A percentile compares a stretch with the other conserved stretches of the same genome.
phyloP scores from a whole-genome alignment of 2,888 invertebrate genomes.

The Sepioteuthis lessoniana region DNA sequence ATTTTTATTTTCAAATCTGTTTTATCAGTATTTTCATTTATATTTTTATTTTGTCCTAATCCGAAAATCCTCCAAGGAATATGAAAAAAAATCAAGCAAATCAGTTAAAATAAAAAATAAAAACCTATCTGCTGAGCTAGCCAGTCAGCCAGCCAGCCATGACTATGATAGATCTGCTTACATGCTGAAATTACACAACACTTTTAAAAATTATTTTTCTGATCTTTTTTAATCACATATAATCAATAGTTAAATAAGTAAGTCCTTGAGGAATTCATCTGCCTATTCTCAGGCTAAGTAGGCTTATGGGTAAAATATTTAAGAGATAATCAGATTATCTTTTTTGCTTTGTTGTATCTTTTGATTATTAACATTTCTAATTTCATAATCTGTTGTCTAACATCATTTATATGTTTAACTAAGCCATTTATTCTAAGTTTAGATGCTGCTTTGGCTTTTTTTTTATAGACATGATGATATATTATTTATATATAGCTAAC shows the following conservation, averaged over 20 bases:
- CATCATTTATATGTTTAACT: neutral
- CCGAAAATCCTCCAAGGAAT: neutral
- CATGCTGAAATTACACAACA: neutral
- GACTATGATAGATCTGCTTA: neutral
- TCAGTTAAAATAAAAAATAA: neutral
- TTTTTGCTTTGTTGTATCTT: neutral
- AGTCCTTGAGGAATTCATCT: neutral
- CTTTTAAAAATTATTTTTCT: neutral
- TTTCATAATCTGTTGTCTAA: neutral
- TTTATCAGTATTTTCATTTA: no score
- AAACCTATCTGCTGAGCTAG: neutral
- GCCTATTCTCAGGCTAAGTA: neutral
- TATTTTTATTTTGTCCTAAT: neutral
- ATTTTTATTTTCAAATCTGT: no score
- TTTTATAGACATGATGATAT: neutral
- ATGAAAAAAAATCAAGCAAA: neutral
- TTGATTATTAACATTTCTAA: neutral
- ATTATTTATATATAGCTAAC: neutral
- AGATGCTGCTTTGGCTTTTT: neutral
- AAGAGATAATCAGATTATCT: neutral
- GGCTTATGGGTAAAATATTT: neutral
- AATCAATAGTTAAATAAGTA: slow-evolving; percentile 6
- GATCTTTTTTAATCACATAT: neutral
- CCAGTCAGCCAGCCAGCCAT: neutral
- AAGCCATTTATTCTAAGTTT: no score